Evolutionary conservation across 2,113 vertebrate species (phyloP).

Genomic region (Xenopus borealis): DNA sequence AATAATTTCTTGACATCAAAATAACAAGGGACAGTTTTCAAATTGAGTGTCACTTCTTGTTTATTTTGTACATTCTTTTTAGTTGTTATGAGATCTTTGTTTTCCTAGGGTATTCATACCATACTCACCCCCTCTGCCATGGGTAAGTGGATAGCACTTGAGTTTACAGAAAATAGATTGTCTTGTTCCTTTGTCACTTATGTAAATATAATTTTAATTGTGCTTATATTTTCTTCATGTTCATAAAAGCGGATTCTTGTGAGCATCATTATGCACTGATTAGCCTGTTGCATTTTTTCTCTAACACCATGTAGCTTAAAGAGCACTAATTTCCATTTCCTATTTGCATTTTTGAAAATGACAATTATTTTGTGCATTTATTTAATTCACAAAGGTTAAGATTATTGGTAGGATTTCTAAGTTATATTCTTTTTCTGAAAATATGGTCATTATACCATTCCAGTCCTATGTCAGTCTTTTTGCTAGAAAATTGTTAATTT

Average conservation of each 20-base stretch:
- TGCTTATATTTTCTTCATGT: too few relatives aligned
- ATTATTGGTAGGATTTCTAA: slow-evolving; percentile 7
- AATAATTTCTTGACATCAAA: slow-evolving; percentile 73
- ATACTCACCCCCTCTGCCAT: slow-evolving; percentile 44
- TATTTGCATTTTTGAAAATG: slow-evolving; percentile 41
- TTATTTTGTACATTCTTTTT: slow-evolving; percentile 72
- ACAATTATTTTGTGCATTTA: not conserved
- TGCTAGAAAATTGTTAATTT: too few relatives aligned
- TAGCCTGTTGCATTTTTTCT: not conserved
- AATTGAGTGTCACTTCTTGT: slow-evolving; percentile 86
- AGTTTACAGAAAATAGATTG: slow-evolving; percentile 48
- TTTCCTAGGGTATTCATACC: slow-evolving; percentile 70
- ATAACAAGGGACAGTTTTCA: slow-evolving; percentile 69
- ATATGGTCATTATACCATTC: too few relatives aligned
- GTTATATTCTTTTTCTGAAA: not conserved
- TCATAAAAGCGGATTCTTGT: not conserved
- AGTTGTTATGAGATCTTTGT: slow-evolving; percentile 76
- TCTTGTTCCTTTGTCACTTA: not conserved
- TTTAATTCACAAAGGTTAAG: slow-evolving; percentile 36
- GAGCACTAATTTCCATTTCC: slow-evolving; percentile 14
- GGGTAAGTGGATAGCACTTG: slow-evolving; percentile 47
- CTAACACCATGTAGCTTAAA: not conserved
- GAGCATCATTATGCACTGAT: not conserved
- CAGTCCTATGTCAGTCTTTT: too few relatives aligned
- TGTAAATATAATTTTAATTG: not conserved